These are phyloP conservation scores for Elaphurus davidianus DNA, from an alignment of 2,113 vertebrate genomes.

Conservation along the genomic window DNA sequence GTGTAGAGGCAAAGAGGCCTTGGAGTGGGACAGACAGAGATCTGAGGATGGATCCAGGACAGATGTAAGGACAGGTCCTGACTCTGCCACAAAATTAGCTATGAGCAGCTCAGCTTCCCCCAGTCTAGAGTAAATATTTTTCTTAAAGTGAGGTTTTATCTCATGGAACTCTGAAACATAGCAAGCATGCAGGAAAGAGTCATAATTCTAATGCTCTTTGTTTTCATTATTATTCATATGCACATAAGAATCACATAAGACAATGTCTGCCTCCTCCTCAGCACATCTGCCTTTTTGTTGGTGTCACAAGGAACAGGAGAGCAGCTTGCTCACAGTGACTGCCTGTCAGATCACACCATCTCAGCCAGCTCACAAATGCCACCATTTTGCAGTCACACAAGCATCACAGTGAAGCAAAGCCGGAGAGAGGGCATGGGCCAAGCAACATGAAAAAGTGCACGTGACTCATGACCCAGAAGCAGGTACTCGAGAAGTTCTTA, in stretches of 20 bases:
- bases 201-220: not conserved
- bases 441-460: not conserved
- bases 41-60: not conserved
- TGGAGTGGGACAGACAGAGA: not conserved
- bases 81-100: not conserved
- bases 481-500: not conserved
- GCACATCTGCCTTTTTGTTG: not conserved
- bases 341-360: not conserved
- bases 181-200: not conserved
- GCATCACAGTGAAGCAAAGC: not conserved
- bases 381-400: not conserved
- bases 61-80: not conserved
- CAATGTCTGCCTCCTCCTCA: fast-evolving
- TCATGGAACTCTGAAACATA: not conserved
- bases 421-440: not conserved
- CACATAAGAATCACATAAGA: not conserved
- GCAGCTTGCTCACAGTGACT: not conserved
- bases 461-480: not conserved
- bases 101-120: not conserved
- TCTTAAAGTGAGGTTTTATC: not conserved
- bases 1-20: not conserved
- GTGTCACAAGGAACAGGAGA: not conserved
- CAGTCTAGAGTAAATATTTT: not conserved
- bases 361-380: not conserved
- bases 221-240: not conserved